Percentiles rank a stretch among this genome's conserved stretches.
These are phyloP conservation scores for Drosophila subquinaria DNA, from an alignment of 2,888 invertebrate species.

Conservation along the genomic window DNA sequence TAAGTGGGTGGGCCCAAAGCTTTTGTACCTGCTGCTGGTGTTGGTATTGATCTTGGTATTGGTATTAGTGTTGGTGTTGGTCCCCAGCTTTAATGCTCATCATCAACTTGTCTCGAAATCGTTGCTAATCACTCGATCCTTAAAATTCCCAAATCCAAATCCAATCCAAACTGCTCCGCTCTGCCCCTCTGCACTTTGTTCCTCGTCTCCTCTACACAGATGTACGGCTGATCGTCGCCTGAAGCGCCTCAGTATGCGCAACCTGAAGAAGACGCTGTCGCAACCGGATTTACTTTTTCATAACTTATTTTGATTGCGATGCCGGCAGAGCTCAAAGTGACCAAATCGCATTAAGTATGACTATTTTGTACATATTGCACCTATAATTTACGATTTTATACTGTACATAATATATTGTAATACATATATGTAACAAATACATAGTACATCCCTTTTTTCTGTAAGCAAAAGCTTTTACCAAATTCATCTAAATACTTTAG, in stretches of 20 bases:
- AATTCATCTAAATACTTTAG: too few species aligned
- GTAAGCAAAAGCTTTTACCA: too few species aligned
- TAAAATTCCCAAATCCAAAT: conserved; percentile 15
- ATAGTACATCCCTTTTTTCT: background rate
- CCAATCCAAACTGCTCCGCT: conserved; percentile 17
- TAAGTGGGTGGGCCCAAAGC: conserved; percentile 68
- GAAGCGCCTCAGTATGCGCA: conserved; percentile 76
- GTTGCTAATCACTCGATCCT: conserved; percentile 25
- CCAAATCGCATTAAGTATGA: conserved; percentile 19
- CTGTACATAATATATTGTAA: conserved; percentile 21
- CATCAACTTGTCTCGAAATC: conserved; percentile 34
- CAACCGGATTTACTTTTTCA: conserved; percentile 83
- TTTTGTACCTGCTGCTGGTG: conserved; percentile 39
- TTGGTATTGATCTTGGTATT: conserved; percentile 31
- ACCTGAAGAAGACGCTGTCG: conserved; percentile 81
- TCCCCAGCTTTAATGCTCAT: conserved; percentile 23
- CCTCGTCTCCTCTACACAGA: conserved; percentile 48
- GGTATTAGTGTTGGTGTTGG: conserved; percentile 22
- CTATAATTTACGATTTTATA: conserved; percentile 32
- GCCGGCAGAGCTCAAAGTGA: conserved; percentile 23
- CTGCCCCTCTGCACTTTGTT: conserved; percentile 9
- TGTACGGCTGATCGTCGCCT: conserved; percentile 77
- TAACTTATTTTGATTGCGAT: conserved; percentile 72
- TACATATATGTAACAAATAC: background rate
- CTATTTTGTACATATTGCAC: conserved; percentile 40